phyloP scores from a whole-genome alignment of 2,113 vertebrate genomes.

The Nyctereutes procyonoides region DNA sequence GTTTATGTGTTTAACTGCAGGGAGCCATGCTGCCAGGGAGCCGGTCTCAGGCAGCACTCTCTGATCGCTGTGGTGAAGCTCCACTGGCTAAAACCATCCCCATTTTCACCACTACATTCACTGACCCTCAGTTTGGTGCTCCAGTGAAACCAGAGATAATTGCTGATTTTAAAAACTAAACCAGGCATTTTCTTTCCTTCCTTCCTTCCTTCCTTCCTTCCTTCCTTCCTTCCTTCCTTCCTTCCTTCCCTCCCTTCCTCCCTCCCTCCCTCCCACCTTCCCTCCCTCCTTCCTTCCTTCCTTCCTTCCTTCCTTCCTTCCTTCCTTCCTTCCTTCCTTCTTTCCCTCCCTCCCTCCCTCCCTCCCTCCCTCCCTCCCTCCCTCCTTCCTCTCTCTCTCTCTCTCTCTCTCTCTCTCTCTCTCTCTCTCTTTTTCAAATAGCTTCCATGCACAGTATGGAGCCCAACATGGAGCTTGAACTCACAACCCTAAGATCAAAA shows the following conservation, averaged over 20 bases:
- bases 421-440: not conserved
- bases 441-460: not conserved
- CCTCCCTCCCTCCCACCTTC: rapidly evolving
- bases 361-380: too few relatives aligned
- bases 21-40: not conserved
- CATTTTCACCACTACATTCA: not conserved
- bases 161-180: not conserved
- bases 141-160: not conserved
- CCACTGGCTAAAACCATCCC: not conserved
- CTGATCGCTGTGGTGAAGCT: not conserved
- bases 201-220: not conserved
- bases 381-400: too few relatives aligned
- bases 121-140: not conserved
- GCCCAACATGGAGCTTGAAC: not conserved
- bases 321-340: too few relatives aligned
- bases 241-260: too few relatives aligned
- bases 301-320: too few relatives aligned
- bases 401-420: not conserved
- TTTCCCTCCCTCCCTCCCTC: too few relatives aligned
- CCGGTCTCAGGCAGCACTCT: not conserved
- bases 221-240: too few relatives aligned
- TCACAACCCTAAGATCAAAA: not conserved
- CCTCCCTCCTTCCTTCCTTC: too few relatives aligned
- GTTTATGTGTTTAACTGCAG: conserved; percentile 27
- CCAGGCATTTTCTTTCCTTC: rapidly evolving